Percentiles rank a stretch among this genome's conserved stretches.
Conservation (phyloP, 2,113 vertebrate genomes). For the Pterocles burchelli region DNA sequence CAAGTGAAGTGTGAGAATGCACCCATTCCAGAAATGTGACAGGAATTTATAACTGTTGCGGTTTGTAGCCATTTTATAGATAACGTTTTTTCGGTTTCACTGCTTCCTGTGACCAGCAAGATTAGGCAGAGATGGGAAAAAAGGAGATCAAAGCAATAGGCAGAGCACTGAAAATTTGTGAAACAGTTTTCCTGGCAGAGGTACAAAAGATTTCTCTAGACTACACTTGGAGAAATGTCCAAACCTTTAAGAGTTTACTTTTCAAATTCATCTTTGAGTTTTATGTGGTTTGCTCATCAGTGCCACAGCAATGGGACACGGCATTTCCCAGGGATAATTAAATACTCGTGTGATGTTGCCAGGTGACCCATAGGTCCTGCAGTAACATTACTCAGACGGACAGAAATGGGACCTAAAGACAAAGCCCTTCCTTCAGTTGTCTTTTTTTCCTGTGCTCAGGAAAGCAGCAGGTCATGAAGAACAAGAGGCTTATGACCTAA, state of each 20-base stretch:
- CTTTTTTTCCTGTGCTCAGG: not conserved
- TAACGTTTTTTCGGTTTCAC: not conserved
- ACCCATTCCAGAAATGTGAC: not conserved
- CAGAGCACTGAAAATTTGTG: not conserved
- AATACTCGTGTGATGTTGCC: constrained; percentile 14
- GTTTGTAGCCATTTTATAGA: not conserved
- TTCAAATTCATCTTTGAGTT: constrained; percentile 5
- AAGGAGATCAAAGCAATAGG: not conserved
- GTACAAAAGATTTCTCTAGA: not conserved
- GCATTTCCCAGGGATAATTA: constrained; percentile 28
- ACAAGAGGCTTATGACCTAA: not conserved
- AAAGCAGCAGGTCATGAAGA: constrained; percentile 23
- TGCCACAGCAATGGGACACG: not conserved
- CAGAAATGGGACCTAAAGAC: constrained; percentile 21
- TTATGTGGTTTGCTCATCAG: constrained; percentile 50
- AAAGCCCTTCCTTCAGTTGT: not conserved
- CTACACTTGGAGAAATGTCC: not conserved
- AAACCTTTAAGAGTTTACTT: not conserved
- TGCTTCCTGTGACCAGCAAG: not conserved
- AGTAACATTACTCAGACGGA: constrained; percentile 46
- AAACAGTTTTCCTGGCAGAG: constrained; percentile 4
- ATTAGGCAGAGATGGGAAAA: not conserved
- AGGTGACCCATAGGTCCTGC: not conserved
- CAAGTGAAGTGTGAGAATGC: not conserved
- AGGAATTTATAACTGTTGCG: not conserved